Evolutionary conservation across 2,888 invertebrate species (phyloP).

Genomic region (Drosophila fungiperda): DNA sequence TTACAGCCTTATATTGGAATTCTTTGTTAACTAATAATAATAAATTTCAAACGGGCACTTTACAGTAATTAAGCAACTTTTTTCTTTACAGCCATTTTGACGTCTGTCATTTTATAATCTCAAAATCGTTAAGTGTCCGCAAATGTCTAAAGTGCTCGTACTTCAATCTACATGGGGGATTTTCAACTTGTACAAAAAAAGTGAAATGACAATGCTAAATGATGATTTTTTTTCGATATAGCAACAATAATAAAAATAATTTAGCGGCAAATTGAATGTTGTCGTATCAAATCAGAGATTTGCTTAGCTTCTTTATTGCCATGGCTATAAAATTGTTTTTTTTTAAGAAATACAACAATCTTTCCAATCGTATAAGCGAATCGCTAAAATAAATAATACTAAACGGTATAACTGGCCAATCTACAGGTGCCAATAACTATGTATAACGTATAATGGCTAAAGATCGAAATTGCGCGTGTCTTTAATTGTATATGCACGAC

Average conservation of each 20-base stretch:
- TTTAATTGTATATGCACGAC: constrained; percentile 12
- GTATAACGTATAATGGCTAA: constrained; percentile 26
- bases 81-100: constrained; percentile 19
- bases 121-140: constrained; percentile 29
- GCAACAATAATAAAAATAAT: constrained; percentile 2
- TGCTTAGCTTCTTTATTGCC: neutral
- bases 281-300: neutral
- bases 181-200: neutral
- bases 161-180: constrained; percentile 1
- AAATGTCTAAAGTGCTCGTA: constrained; percentile 33
- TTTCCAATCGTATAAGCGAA: neutral
- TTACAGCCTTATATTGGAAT: constrained; percentile 41
- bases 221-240: neutral
- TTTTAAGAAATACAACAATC: neutral
- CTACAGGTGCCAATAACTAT: constrained; percentile 11
- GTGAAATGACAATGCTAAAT: constrained; percentile 8
- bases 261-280: neutral
- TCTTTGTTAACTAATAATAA: constrained; percentile 51
- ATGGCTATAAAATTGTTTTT: neutral
- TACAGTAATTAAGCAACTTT: constrained; percentile 27
- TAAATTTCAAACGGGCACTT: constrained; percentile 40
- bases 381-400: neutral
- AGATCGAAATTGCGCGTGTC: constrained; percentile 41
- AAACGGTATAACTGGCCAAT: constrained; percentile 10
- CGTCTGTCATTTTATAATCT: constrained; percentile 30